Conservation (phyloP, 1,140 invertebrate species). For the Muscidifurax raptorellus region DNA sequence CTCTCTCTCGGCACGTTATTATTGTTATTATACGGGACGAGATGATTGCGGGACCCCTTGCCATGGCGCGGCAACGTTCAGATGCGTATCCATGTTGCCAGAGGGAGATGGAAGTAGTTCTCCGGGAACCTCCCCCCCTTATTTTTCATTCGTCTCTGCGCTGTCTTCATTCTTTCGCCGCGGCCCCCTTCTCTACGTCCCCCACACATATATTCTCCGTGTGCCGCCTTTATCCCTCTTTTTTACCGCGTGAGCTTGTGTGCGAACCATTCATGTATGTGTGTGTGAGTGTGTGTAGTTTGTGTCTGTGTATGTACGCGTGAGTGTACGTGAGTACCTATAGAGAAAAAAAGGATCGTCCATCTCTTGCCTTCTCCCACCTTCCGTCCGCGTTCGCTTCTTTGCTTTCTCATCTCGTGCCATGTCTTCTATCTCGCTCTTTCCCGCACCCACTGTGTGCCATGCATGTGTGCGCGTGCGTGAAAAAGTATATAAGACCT, state of each 20-base stretch:
- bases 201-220: neutral
- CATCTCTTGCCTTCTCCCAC: conserved; percentile 31
- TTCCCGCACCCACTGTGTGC: neutral
- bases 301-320: neutral
- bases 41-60: conserved; percentile 41
- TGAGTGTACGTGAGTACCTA: neutral
- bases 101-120: conserved; percentile 27
- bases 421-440: conserved; percentile 31
- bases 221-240: conserved; percentile 49
- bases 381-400: neutral
- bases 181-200: conserved; percentile 34
- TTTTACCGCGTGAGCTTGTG: conserved; percentile 17
- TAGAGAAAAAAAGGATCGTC: conserved; percentile 32
- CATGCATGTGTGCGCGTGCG: neutral
- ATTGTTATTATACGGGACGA: conserved; percentile 41
- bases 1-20: conserved; percentile 7
- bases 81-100: neutral
- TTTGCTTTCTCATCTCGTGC: conserved; percentile 53
- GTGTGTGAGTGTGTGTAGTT: neutral
- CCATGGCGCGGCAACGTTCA: conserved; percentile 8
- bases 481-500: neutral
- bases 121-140: conserved; percentile 58
- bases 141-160: conserved; percentile 56
- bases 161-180: conserved; percentile 52
- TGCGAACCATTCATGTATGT: neutral